Evolutionary conservation across 2,113 vertebrate genomes (phyloP), one percentile per base, ranked within the genome.

Genomic region (Lota lota): DNA sequence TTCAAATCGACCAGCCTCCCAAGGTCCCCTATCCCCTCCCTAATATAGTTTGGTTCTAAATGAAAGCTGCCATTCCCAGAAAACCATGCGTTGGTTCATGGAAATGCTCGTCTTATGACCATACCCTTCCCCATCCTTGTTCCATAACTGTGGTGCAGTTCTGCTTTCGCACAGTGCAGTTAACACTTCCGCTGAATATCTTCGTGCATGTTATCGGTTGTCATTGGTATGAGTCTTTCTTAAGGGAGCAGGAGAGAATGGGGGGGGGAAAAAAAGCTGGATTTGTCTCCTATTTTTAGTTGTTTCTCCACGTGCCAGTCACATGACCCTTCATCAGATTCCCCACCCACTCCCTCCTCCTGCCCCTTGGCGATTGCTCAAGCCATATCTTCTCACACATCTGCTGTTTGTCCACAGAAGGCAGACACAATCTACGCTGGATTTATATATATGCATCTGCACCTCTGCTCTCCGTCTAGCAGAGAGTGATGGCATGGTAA

Each of bases 1-100:
- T 78, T 84, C 73, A 81, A 82, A 87, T 84, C 82, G 83, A 77
- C 22, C 71, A 63, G 56, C 18, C 64, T 71, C 60, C 74, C 73
- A 58, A 18, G 50, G 8, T 69, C 76, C 76, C 82, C 51, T 64
- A 61, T 59, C 51, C 64, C 63, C 64, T 64, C 71, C 79, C 63
- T 70, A 63, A 79, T 69, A 76, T 75, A 61, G 68, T 83, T 69
- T 76, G 40, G 66, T 18, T 64, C 61, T 67, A 36, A 69, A 50
- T 60, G 66, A 64, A 72, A 72, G 69, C 72, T 72, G 60, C 56
- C 72, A 67, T 58, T 73, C 79, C 64, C 70, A 72, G 53, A 83
- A 83, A 83, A 77, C 47, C 19, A 8, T 65, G 51, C 2, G 1
- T 18, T 15, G 22, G 14, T 17, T 33, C 15, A 33, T 22, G 21